Evolutionary conservation across 2,113 vertebrate species (phyloP), one percentile per base, ranked within the genome.

Genomic region (Prunella himalayana): DNA sequence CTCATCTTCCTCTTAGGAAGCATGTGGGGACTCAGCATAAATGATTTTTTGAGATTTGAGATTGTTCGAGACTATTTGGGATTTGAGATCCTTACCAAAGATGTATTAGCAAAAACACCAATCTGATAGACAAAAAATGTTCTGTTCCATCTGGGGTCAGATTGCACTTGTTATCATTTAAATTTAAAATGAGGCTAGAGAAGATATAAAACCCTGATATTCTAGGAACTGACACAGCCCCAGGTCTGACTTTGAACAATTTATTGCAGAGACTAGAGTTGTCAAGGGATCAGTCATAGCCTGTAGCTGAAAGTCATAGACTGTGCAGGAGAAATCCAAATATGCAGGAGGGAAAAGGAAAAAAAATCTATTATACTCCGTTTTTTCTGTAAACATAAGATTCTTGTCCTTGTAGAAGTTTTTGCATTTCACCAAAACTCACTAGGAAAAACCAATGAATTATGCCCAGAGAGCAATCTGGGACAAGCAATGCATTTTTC

Each of bases 151-250:
- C 41, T 49, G 53, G 49, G 93, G 88, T 95, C 88, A 92, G 84
- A 50, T 35, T 44, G 61, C 66, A 63, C 76, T 88, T 96, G 81
- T 89, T 81, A 75, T 90, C 44, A 91, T 97, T 97, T 95, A 95
- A 95, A 95, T 94, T 97, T 97, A 95, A 96, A 96, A 86, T 92
- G 85, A 95, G 64, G 65, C 87, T 87, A 93, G 83, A 91, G 92
- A 94, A 97, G 89, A 91, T 86, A 76, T 93, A 95, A 96, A 96
- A 17, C 81, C 60, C 63, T 88, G 95, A 88, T 97, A 96, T 94
- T 97, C 97, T 86, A 95, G 89, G 96, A 94, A 92, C 87, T 81
- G 96, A 97, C 96, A 97, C 94, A 95, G 94, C 95, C 96, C 57
- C 97, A 75, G 95, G 90, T 86, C 95, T 95, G 94, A 95, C 97